Base-by-base conservation (phyloP, 2,797 vertebrate genomes). In the Danio aesculapii region DNA sequence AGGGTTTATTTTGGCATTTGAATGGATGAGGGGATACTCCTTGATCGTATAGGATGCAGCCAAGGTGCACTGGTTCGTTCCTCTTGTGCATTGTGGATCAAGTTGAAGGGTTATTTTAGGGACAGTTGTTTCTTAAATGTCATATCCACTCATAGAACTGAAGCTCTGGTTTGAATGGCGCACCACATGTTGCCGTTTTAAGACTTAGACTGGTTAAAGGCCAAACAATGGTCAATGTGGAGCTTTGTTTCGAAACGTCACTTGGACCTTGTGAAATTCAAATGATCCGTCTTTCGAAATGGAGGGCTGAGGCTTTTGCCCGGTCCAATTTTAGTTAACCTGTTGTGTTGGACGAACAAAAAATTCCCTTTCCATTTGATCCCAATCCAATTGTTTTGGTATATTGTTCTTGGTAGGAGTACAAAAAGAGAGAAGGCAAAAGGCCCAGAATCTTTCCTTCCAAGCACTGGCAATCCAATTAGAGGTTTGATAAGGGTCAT, bases 401-500 rank as follows among this genome's bases (percentile, higher is more conserved):
- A 30, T 62, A 47, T 49, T 62, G 57, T 90, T 89, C 81, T 84
- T 91, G 88, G 88, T 89, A 87, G 90, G 88, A 90, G 92, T 89
- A 91, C 88, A 84, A 83, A 88, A 90, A 87, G 64, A 78, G 43
- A 88, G 90, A 91, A 89, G 67, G 84, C 89, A 93, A 92, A 95
- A 95, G 95, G 95, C 95, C 94, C 90, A 86, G 92, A 87, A 91
- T 85, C 93, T 93, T 93, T 92, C 92, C 94, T 94, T 86, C 68
- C 85, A 90, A 92, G 88, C 82, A 82, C 87, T 93, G 93, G 91
- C 96, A 96, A 96, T 98, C 96, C 96, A 97, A 97, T 98, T 97
- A 98, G 93, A 92, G 92, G 91, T 96, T 96, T 95, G 96, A 95
- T 95, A 95, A 94, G 95, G 95, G 96, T 97, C 96, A 96, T 90